Percentiles rank a stretch among this genome's conserved stretches.
Conservation (phyloP, 1,140 invertebrate genomes). For the Calliphora vicina region DNA sequence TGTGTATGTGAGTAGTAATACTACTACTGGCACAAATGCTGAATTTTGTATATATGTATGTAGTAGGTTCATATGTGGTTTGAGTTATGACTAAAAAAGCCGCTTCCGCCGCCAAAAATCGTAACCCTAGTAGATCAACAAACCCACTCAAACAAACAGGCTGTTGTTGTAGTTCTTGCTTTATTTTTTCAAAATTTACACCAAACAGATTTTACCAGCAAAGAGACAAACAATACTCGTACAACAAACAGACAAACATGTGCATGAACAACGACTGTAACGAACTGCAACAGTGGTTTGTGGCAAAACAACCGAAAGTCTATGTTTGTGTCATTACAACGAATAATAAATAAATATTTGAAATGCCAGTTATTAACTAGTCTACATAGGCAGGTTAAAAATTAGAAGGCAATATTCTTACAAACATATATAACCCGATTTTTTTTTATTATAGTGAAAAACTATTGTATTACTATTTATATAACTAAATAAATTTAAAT, state of each 20-base stretch:
- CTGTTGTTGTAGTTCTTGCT: not conserved
- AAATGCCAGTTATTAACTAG: no score
- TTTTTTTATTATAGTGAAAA: no score
- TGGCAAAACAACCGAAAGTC: not conserved
- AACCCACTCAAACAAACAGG: not conserved
- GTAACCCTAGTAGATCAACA: not conserved
- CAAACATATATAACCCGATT: no score
- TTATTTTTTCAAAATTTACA: not conserved
- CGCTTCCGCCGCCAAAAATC: constrained; percentile 25
- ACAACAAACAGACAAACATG: not conserved
- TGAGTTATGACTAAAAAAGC: constrained; percentile 32
- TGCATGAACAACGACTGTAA: not conserved
- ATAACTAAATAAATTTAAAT: no score
- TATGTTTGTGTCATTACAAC: no score
- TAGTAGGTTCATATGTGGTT: not conserved
- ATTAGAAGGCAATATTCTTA: no score
- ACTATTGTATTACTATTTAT: no score
- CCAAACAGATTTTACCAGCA: not conserved
- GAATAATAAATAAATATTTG: no score
- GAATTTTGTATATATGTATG: no score
- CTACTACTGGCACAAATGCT: not conserved
- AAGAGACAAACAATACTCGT: not conserved
- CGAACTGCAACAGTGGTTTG: constrained; percentile 2
- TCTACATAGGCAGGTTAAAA: no score
- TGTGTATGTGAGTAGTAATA: no score